phyloP scores from a whole-genome alignment of 1,140 invertebrate species.

The Pararge aegeria region DNA sequence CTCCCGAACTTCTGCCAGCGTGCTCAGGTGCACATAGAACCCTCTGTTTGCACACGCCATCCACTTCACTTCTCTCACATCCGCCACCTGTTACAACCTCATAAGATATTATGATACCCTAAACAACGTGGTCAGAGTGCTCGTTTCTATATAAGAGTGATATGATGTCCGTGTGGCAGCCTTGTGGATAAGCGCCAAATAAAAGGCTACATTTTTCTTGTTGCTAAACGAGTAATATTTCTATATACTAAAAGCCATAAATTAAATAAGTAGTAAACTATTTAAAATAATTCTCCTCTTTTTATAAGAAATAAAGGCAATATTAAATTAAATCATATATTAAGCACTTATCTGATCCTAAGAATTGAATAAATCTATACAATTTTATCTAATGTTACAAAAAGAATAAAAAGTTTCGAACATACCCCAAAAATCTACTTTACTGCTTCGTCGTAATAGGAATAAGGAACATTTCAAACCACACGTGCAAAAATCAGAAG shows the following conservation, averaged over 20 bases:
- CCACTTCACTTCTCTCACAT: conserved; percentile 93
- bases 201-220: conserved; percentile 18
- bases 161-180: conserved; percentile 24
- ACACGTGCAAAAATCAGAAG: background rate
- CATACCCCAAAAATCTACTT: too few species aligned
- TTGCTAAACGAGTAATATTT: background rate
- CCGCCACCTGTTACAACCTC: conserved; percentile 79
- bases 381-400: too few species aligned
- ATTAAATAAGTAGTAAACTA: background rate
- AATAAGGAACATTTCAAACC: background rate
- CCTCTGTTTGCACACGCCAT: conserved; percentile 98
- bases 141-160: conserved; percentile 13
- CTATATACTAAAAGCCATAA: conserved; percentile 4
- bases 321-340: too few species aligned
- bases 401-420: too few species aligned
- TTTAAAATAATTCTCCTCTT: background rate
- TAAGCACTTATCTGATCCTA: too few species aligned
- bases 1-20: conserved; percentile 95
- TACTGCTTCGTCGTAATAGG: background rate
- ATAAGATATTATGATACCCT: conserved; percentile 25
- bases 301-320: too few species aligned
- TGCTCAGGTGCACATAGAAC: conserved; percentile 96
- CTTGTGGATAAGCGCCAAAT: conserved; percentile 19
- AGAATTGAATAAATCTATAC: too few species aligned
- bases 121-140: conserved; percentile 2